Evolutionary conservation across 2,797 vertebrate genomes (phyloP).

Genomic region (Rhabdophis nuchalis): DNA sequence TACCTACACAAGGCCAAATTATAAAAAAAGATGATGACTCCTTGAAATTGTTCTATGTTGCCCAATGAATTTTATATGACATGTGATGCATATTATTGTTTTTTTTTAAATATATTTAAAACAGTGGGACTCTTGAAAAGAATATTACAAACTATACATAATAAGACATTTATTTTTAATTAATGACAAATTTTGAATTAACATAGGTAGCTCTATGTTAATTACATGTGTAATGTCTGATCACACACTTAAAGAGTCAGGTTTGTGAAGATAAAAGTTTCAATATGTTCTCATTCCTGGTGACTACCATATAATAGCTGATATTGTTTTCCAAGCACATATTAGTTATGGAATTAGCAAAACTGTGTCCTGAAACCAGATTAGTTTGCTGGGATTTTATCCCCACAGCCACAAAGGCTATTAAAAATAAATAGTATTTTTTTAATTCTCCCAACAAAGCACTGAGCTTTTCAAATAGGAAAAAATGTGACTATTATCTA

Average conservation of each 20-base stretch:
- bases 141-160: background rate
- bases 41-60: background rate
- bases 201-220: background rate
- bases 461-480: constrained; percentile 1
- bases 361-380: constrained; percentile 13
- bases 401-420: background rate
- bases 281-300: background rate
- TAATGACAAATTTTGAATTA: background rate
- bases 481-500: background rate
- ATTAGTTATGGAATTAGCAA: constrained; percentile 12
- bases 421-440: constrained; percentile 5
- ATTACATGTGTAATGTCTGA: constrained; percentile 8
- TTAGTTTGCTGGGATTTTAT: constrained; percentile 19
- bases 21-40: background rate
- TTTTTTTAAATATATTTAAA: background rate
- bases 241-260: constrained; percentile 35
- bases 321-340: constrained; percentile 10
- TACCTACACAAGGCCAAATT: background rate
- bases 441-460: constrained; percentile 9
- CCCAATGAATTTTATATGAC: fast-evolving
- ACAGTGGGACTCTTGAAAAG: background rate
- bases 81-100: background rate
- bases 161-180: background rate
- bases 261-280: constrained; percentile 6
- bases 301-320: constrained; percentile 12